Conservation (phyloP, 1,140 invertebrate genomes). For the Neodiprion lecontei region DNA sequence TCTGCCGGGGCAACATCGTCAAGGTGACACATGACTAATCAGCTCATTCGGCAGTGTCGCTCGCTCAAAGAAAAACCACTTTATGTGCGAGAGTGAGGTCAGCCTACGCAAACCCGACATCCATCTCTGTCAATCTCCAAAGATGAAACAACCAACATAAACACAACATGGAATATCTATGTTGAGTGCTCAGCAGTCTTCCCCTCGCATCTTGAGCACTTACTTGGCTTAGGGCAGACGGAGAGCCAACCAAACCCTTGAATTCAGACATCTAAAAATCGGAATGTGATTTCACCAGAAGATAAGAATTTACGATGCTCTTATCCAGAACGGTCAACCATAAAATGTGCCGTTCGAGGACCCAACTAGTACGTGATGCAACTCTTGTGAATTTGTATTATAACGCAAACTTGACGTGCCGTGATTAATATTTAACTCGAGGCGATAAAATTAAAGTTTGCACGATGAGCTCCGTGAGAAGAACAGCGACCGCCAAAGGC, state of each 20-base stretch:
- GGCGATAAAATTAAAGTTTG: no score
- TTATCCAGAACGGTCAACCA: neutral
- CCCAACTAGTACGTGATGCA: no score
- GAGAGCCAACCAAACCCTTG: neutral
- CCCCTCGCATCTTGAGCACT: no score
- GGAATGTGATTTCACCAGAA: neutral
- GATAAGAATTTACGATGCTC: neutral
- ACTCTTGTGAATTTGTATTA: no score
- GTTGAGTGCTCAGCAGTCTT: neutral
- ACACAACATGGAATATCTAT: neutral
- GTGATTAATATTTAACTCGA: no score
- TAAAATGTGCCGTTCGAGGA: neutral
- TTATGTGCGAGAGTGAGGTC: no score
- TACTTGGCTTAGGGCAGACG: neutral
- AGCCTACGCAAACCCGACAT: neutral
- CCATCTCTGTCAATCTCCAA: neutral
- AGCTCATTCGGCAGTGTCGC: no score
- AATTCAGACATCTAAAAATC: neutral
- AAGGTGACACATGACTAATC: no score
- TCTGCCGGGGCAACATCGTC: no score
- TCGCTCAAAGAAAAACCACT: no score
- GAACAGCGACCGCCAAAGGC: slow-evolving; percentile 42
- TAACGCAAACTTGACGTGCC: no score
- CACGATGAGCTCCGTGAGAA: slow-evolving; percentile 46
- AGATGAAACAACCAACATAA: neutral